These are phyloP conservation scores for Ancistrus triradiatus DNA, from an alignment of 2,113 vertebrate genomes.

Conservation along the genomic window DNA sequence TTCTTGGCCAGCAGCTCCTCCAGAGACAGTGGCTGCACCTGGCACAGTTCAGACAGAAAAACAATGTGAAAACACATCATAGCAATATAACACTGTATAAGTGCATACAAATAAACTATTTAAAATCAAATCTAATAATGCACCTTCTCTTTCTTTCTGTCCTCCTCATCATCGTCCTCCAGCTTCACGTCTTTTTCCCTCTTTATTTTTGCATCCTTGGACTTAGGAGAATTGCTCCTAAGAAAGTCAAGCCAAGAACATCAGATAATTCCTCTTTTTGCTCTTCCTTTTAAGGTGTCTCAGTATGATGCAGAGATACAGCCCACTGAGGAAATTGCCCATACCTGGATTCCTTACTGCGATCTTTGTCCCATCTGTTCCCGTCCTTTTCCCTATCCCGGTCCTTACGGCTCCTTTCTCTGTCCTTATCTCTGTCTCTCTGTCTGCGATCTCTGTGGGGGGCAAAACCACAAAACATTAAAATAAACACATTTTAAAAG, in stretches of 20 bases:
- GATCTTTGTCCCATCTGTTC: slow-evolving; percentile 84
- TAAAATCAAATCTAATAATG: too few species aligned
- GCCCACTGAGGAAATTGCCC: background rate
- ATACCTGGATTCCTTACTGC: slow-evolving; percentile 80
- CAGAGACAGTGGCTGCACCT: slow-evolving; percentile 89
- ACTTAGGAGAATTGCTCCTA: slow-evolving; percentile 81
- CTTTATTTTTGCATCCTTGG: slow-evolving; percentile 80
- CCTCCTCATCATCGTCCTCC: slow-evolving; percentile 83
- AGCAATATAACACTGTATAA: too few species aligned
- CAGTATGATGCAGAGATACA: too few species aligned
- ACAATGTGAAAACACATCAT: too few species aligned
- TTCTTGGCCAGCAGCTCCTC: slow-evolving; percentile 96
- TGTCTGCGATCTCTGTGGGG: slow-evolving; percentile 82
- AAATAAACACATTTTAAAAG: background rate
- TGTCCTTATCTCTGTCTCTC: slow-evolving; percentile 77
- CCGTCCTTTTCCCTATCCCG: slow-evolving; percentile 80
- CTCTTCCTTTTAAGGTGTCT: too few species aligned
- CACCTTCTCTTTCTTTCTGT: slow-evolving; percentile 83
- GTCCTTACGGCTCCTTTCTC: slow-evolving; percentile 81
- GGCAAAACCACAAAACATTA: background rate
- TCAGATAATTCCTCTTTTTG: too few species aligned
- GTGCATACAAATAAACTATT: too few species aligned
- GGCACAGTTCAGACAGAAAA: background rate
- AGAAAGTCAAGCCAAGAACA: background rate
- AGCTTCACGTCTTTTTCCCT: slow-evolving; percentile 81